Evolutionary conservation across 2,888 invertebrate species (phyloP).

Genomic region (Tricholauxania praeusta): DNA sequence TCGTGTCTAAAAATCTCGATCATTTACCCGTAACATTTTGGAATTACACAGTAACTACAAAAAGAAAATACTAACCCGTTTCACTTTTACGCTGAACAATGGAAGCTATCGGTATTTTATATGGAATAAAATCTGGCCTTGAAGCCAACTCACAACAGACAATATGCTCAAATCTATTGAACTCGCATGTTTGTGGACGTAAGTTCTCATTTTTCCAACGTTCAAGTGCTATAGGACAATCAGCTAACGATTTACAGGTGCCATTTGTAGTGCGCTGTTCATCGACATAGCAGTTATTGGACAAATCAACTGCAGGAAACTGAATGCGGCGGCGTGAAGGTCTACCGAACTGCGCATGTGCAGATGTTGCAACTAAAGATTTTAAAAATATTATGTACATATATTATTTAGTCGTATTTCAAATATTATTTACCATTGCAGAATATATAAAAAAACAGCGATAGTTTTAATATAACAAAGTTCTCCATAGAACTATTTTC

Average conservation of each 20-base stretch:
- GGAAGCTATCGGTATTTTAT: background rate
- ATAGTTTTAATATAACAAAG: too few relatives aligned
- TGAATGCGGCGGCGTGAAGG: conserved; percentile 51
- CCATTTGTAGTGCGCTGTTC: conserved; percentile 43
- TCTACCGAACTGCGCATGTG: too few relatives aligned
- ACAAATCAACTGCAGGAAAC: conserved; percentile 53
- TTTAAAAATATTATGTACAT: too few relatives aligned
- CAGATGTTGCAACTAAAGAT: too few relatives aligned
- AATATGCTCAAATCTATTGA: conserved; percentile 58
- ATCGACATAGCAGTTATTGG: conserved; percentile 54
- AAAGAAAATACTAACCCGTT: conserved; percentile 46
- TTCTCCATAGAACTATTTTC: too few relatives aligned
- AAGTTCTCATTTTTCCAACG: conserved; percentile 51
- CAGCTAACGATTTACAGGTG: conserved; percentile 51
- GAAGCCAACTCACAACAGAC: conserved; percentile 53
- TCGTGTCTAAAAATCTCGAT: too few relatives aligned
- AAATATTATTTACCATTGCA: too few relatives aligned
- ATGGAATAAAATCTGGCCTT: background rate
- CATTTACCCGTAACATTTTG: too few relatives aligned
- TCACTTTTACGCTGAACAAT: conserved; percentile 48
- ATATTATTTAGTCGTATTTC: too few relatives aligned
- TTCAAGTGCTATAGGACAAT: conserved; percentile 52
- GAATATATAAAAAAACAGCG: too few relatives aligned
- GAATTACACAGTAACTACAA: background rate
- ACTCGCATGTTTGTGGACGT: conserved; percentile 59